Evolutionary conservation across 37 sponge, comb jelly and placozoan genomes (phyloP), one percentile per base, ranked within the genome.

Genomic region (Diacarnus erythraeanus): DNA sequence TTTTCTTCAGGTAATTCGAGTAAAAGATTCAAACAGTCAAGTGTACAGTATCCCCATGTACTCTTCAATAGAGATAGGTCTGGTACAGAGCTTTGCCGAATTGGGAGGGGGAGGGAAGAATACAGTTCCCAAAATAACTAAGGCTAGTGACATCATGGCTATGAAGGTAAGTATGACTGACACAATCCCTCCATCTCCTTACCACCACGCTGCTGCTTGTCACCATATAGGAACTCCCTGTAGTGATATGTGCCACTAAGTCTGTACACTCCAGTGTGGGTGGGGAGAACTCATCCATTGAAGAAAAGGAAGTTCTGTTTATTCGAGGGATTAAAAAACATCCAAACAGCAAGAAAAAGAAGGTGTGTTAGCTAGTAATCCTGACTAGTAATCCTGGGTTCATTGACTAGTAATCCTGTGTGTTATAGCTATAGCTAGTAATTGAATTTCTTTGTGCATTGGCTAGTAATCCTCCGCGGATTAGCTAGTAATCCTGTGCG

Each of bases 211-310:
- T 59, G 60, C 26, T 59, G 60, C 3, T 79, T 1, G 4, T 77
- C 1, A 42, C 25, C 4, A 21, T 82, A 34, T 60, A 83, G 68
- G 51, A 20, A 21, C 84, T 84, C 1, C 84, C 84, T 0, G 57
- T 35, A 51, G 60, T 77, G 10, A 37, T 84, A 29, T 56, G 77
- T 27, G 84, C 84, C 8, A 84, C 72, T 10, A 69, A 43, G 38
- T 17, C 82, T 27, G 57, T 22, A 40, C 9, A 42, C 3, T 27
- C 76, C 64, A 68, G 6, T 30, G 6, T 15, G 20, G 9, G n/a
- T 35, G 71, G 60, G 0, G 40, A 43, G 9, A 69, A 77, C 42
- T 23, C 23, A 18, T 71, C 77, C 34, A 70, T 84, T 33, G 72
- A 57, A n/a, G 76, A 68, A 2, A 58, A 58, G 21, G 85, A 84